Evolutionary conservation across 2,797 vertebrate species (phyloP).

Genomic region (Hapalemur alaotrensis): DNA sequence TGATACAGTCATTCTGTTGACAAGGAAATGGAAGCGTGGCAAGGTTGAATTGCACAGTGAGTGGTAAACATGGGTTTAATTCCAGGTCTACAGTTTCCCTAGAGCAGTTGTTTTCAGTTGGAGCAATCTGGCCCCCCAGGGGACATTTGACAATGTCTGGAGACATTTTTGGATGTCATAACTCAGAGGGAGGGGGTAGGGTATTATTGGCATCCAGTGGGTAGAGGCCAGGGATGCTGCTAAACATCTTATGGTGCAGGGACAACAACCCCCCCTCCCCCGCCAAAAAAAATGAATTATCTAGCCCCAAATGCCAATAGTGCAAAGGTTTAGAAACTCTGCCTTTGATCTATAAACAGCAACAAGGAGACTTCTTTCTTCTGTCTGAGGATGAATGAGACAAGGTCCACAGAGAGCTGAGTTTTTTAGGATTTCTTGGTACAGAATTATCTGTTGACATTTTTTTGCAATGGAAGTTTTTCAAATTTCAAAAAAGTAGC

Average conservation of each 20-base stretch:
- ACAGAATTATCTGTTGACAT: not conserved
- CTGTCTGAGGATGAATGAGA: not conserved
- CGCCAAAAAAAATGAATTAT: not conserved
- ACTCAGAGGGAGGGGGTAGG: not conserved
- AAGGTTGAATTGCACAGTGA: not conserved
- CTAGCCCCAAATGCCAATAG: not conserved
- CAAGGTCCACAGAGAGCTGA: not conserved
- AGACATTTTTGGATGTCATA: not conserved
- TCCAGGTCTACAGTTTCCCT: not conserved
- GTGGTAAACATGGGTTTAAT: not conserved
- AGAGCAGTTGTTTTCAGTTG: not conserved
- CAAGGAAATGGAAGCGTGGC: not conserved
- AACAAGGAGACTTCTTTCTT: not conserved
- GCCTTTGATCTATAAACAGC: not conserved
- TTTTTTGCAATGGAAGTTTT: not conserved
- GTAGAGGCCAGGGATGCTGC: not conserved
- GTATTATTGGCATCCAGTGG: not conserved
- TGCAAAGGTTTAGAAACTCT: not conserved
- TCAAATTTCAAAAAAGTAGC: not conserved
- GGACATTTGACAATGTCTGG: not conserved
- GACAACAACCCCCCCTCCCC: not conserved
- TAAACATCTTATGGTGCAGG: not conserved
- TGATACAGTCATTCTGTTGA: not conserved
- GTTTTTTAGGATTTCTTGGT: conserved; percentile 7
- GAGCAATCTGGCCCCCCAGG: not conserved